Evolutionary conservation across 2,797 vertebrate species (phyloP).

Genomic region (Melanogrammus aeglefinus): DNA sequence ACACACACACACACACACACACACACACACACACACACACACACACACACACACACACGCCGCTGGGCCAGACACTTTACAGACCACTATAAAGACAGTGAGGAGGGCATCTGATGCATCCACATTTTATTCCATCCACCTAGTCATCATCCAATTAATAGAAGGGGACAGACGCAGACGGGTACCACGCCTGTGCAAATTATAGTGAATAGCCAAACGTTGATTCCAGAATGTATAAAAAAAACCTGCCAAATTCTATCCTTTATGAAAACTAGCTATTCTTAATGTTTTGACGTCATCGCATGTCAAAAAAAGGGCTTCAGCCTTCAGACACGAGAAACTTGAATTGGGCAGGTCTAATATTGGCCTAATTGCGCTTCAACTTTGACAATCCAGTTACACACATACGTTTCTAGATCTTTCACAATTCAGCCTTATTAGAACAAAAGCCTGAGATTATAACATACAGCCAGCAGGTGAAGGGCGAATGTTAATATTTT

Average conservation of each 20-base stretch:
- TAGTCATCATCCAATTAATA: background rate
- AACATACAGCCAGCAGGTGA: background rate
- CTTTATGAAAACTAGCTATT: background rate
- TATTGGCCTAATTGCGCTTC: too few relatives aligned
- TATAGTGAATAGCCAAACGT: background rate
- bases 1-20: background rate
- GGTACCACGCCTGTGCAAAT: background rate
- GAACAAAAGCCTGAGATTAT: too few relatives aligned
- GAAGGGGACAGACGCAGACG: background rate
- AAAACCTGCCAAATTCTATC: background rate
- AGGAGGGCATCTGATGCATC: background rate
- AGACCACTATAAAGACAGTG: background rate
- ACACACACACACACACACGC: background rate
- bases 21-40: background rate
- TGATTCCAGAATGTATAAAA: background rate
- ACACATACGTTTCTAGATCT: too few relatives aligned
- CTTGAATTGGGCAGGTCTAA: too few relatives aligned
- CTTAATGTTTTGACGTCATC: background rate
- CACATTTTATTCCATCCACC: background rate
- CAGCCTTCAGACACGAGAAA: too few relatives aligned
- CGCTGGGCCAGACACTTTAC: background rate
- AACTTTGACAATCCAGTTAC: too few relatives aligned
- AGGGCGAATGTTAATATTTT: background rate
- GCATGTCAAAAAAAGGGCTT: background rate
- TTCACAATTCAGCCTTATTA: too few relatives aligned